A percentile compares a stretch with the other conserved stretches of the same genome.
These are phyloP conservation scores for Hemithea aestivaria DNA, from an alignment of 2,888 invertebrate genomes.

Conservation along the genomic window DNA sequence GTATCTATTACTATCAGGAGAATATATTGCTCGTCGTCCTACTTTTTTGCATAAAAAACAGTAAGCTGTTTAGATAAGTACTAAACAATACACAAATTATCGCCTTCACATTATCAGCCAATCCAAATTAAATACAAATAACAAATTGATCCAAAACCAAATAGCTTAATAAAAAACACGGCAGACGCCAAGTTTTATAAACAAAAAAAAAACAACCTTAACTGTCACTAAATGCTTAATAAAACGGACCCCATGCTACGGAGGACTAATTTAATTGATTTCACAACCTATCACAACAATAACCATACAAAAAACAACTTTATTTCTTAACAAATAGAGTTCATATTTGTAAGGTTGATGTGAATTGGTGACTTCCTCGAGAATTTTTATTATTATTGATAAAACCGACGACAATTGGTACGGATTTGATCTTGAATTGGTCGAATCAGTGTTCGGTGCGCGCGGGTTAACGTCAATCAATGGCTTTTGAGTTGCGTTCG, in stretches of 20 bases:
- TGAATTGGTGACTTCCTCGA: slow-evolving; percentile 73
- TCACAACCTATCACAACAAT: slow-evolving; percentile 44
- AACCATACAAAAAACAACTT: slow-evolving; percentile 16
- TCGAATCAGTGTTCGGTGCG: slow-evolving; percentile 47
- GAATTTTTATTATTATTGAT: slow-evolving; percentile 76
- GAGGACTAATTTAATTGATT: slow-evolving; percentile 60
- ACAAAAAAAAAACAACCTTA: slow-evolving; percentile 6
- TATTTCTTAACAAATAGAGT: slow-evolving; percentile 18
- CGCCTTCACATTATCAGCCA: too few relatives aligned
- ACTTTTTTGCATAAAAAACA: too few relatives aligned
- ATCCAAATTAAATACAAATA: too few relatives aligned
- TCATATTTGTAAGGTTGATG: slow-evolving; percentile 29
- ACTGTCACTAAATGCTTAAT: slow-evolving; percentile 24
- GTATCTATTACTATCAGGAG: too few relatives aligned
- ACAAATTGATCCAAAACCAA: too few relatives aligned
- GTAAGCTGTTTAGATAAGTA: too few relatives aligned
- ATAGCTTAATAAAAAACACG: neutral
- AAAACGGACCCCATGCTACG: slow-evolving; percentile 43
- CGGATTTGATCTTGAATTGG: slow-evolving; percentile 69
- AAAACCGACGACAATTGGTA: slow-evolving; percentile 70
- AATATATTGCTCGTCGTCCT: too few relatives aligned
- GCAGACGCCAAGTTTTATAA: slow-evolving; percentile 1
- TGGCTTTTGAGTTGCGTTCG: slow-evolving; percentile 5
- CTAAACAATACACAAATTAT: too few relatives aligned
- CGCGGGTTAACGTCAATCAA: slow-evolving; percentile 26